Conservation (phyloP, 2,888 invertebrate genomes). For the Drosophila mercatorum region DNA sequence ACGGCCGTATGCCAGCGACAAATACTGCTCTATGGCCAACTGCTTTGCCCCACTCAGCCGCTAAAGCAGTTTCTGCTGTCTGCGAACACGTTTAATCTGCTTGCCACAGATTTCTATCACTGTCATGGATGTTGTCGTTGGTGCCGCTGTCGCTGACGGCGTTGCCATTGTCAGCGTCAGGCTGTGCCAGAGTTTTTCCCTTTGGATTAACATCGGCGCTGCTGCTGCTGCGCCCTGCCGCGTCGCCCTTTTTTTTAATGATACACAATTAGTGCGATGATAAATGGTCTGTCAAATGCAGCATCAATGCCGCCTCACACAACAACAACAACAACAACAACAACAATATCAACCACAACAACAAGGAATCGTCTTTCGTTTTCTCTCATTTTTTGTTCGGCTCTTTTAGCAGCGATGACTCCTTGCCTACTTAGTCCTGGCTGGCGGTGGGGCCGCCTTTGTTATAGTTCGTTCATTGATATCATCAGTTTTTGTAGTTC, state of each 20-base stretch:
- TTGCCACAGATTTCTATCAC: slow-evolving; percentile 79
- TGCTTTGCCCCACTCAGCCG: slow-evolving; percentile 9
- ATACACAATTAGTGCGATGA: slow-evolving; percentile 83
- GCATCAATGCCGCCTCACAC: slow-evolving; percentile 65
- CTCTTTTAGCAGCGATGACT: slow-evolving; percentile 15
- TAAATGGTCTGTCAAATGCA: slow-evolving; percentile 84
- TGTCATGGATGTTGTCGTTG: slow-evolving; percentile 67
- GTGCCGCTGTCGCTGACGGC: slow-evolving; percentile 29
- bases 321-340: slow-evolving; percentile 36
- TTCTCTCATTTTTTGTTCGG: slow-evolving; percentile 7
- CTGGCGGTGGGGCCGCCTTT: slow-evolving; percentile 23
- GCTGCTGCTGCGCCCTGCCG: slow-evolving; percentile 48
- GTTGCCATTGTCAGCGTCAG: slow-evolving; percentile 56
- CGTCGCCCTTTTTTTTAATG: slow-evolving; percentile 76
- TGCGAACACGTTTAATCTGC: slow-evolving; percentile 77
- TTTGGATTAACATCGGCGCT: slow-evolving; percentile 73
- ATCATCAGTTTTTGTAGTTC: slow-evolving; percentile 51
- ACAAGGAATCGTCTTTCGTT: slow-evolving; percentile 21
- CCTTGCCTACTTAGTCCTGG: slow-evolving; percentile 29
- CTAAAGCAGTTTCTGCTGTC: slow-evolving; percentile 32
- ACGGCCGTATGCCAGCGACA: slow-evolving; percentile 51
- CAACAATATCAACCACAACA: slow-evolving; percentile 23
- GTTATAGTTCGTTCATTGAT: slow-evolving; percentile 61
- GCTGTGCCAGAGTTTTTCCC: slow-evolving; percentile 37
- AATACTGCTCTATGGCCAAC: slow-evolving; percentile 31